phyloP scores from a whole-genome alignment of 2,888 invertebrate species.

The Sepioteuthis lessoniana region DNA sequence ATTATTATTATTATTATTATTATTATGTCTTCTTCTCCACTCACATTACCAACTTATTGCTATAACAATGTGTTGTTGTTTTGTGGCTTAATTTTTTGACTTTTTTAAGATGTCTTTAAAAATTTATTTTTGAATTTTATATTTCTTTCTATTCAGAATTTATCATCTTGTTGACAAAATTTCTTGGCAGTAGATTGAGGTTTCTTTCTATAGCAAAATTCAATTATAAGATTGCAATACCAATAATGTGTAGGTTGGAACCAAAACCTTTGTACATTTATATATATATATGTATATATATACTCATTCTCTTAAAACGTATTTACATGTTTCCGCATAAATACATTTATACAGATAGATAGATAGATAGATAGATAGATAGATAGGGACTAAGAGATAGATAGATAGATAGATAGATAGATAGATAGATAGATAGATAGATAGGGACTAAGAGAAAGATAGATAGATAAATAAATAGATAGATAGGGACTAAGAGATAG shows the following conservation, averaged over 20 bases:
- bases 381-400: too few relatives aligned
- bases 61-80: not conserved
- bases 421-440: too few relatives aligned
- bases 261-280: not conserved
- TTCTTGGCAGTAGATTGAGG: not conserved
- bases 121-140: not conserved
- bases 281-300: slow-evolving; percentile 15
- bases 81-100: not conserved
- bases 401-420: too few relatives aligned
- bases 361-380: too few relatives aligned
- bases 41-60: not conserved
- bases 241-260: not conserved
- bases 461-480: too few relatives aligned
- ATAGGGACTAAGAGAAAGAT: too few relatives aligned
- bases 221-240: not conserved
- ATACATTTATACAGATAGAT: too few relatives aligned
- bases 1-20: not conserved
- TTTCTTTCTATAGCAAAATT: not conserved
- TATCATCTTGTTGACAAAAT: not conserved
- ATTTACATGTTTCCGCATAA: too few relatives aligned
- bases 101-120: not conserved
- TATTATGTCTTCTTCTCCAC: not conserved
- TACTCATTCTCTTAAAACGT: not conserved
- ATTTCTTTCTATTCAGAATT: not conserved
- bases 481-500: too few relatives aligned